A percentile compares a stretch with the other conserved stretches of the same genome.
Conservation (phyloP, 2,888 invertebrate genomes). For the Drosophila kuntzei region DNA sequence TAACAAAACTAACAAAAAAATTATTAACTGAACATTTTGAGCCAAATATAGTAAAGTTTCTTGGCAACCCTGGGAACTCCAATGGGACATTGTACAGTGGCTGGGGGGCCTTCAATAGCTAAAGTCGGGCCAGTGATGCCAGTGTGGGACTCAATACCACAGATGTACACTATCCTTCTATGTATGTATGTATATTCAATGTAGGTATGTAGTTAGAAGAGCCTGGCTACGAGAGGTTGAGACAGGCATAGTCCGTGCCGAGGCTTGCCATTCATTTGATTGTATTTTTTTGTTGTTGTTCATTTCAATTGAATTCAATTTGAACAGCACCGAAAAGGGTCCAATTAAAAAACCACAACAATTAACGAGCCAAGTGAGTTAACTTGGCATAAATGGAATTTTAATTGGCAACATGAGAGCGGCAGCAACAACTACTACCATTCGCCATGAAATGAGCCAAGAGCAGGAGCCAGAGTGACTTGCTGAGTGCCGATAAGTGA, state of each 20-base stretch:
- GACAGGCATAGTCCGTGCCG: slow-evolving; percentile 17
- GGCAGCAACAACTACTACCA: slow-evolving; percentile 29
- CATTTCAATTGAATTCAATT: slow-evolving; percentile 79
- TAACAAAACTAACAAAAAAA: too few species aligned
- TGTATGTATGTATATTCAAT: background rate
- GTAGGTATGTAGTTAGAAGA: background rate
- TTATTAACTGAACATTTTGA: too few species aligned
- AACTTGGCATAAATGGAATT: slow-evolving; percentile 84
- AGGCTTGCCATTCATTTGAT: slow-evolving; percentile 47
- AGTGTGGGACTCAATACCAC: slow-evolving; percentile 8
- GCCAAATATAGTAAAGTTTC: too few species aligned
- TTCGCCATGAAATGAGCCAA: slow-evolving; percentile 49
- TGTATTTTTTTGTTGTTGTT: slow-evolving; percentile 59
- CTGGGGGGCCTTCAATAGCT: background rate
- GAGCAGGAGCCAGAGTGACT: slow-evolving; percentile 63
- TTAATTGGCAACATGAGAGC: slow-evolving; percentile 83
- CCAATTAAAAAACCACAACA: slow-evolving; percentile 84
- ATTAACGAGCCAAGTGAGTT: slow-evolving; percentile 83
- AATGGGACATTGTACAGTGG: slow-evolving; percentile 44
- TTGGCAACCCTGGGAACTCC: slow-evolving; percentile 37
- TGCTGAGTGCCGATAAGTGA: slow-evolving; percentile 72
- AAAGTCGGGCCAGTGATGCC: slow-evolving; percentile 3
- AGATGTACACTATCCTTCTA: background rate
- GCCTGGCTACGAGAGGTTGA: slow-evolving; percentile 1
- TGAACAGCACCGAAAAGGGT: slow-evolving; percentile 72